Conservation (phyloP, 2,888 invertebrate genomes). For the Mactromeris polynyma region DNA sequence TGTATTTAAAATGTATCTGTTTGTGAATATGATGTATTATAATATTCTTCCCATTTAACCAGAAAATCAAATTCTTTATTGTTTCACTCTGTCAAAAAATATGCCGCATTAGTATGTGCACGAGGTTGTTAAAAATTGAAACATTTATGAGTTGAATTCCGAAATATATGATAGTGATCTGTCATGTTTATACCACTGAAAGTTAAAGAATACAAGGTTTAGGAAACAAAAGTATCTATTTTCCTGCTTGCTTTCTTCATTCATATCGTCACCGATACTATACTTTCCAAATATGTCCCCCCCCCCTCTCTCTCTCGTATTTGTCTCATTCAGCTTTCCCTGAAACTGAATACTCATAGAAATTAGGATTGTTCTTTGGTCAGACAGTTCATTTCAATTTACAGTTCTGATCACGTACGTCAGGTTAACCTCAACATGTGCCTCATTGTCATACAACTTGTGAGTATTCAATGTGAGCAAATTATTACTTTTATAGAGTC, state of each 20-base stretch:
- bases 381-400: neutral
- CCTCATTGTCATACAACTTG: neutral
- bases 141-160: neutral
- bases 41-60: neutral
- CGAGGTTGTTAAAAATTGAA: neutral
- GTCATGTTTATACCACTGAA: too few relatives aligned
- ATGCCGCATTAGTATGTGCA: neutral
- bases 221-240: too few relatives aligned
- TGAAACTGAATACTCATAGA: neutral
- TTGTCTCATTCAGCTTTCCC: too few relatives aligned
- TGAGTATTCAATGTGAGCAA: neutral
- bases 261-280: too few relatives aligned
- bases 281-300: too few relatives aligned
- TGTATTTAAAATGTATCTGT: too few relatives aligned
- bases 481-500: neutral
- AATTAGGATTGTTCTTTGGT: neutral
- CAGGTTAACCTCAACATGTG: neutral
- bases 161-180: too few relatives aligned
- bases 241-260: too few relatives aligned
- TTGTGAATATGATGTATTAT: neutral
- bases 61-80: neutral
- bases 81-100: neutral
- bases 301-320: too few relatives aligned
- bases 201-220: too few relatives aligned
- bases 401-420: neutral